Base-by-base conservation (phyloP, 2,797 vertebrate genomes). In the Pteronotus mesoamericanus region DNA sequence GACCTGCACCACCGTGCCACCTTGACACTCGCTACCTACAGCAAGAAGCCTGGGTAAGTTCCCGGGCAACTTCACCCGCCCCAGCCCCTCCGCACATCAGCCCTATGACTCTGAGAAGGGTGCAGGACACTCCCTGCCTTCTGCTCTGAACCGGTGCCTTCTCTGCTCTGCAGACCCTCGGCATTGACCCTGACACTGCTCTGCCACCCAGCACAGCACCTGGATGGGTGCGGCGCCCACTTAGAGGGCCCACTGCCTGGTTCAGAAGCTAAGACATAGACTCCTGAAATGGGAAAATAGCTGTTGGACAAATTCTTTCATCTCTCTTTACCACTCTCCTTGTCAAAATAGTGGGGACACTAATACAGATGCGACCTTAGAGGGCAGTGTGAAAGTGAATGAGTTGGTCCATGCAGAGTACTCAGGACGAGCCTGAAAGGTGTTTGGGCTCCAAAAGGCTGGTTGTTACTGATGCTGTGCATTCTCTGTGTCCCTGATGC, bases 241-340 rank as follows among this genome's bases (percentile, higher is more conserved):
- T 18, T 18, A 2, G 5, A 8, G 39, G 59, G 37, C 57, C 18
- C 6, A 0, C 39, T n/a, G 22, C 46, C 39, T 5, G 5, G 19
- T 24, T 53, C 19, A 19, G 37, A 69, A 82, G 88, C 59, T 18
- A 16, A 3, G 3, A 48, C n/a, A 6, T 8, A 29, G 10, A 68
- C 3, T 4, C n/a, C 14, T 0, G 7, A 42, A 87, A 61, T 11
- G 29, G 72, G 22, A 82, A 48, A 66, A 42, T 29, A 24, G 79
- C 32, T 69, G 48, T n/a, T 34, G 14, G 72, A 15, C 57, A 32
- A 82, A 12, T 84, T 6, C 61, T 39, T 64, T 64, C 51, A 10
- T 79, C 87, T 66, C n/a, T 91, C 51, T 91, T 48, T 29, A 51
- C 44, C 44, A 87, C 79, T 46, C 39, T 69, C 19, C 71, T 85